A percentile compares a stretch with the other conserved stretches of the same genome.
Evolutionary conservation across 2,797 vertebrate genomes (phyloP).

Genomic region (Hapalemur alaotrensis): DNA sequence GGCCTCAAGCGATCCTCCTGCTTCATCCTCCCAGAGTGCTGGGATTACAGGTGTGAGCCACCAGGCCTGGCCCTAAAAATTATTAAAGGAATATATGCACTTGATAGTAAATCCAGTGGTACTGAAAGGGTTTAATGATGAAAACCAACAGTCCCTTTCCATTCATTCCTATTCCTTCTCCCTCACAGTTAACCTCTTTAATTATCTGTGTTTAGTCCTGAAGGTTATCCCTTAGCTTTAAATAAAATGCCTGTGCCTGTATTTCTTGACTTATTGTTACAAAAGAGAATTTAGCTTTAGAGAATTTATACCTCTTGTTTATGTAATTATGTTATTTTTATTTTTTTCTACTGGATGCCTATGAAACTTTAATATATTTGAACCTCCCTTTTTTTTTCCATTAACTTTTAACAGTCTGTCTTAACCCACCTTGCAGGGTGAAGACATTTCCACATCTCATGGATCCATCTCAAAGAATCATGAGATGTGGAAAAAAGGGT

Average conservation of each 20-base stretch:
- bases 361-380: background rate
- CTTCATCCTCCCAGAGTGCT: background rate
- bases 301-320: background rate
- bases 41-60: background rate
- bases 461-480: conserved; percentile 5
- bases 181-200: background rate
- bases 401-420: background rate
- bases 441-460: background rate
- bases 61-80: background rate
- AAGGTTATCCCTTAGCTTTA: conserved; percentile 3
- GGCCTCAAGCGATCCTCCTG: background rate
- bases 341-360: background rate
- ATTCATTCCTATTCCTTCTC: background rate
- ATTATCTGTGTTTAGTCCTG: conserved; percentile 25
- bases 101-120: background rate
- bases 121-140: background rate
- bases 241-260: conserved; percentile 17
- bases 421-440: conserved; percentile 12
- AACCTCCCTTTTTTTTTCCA: conserved; percentile 1
- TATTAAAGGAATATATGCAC: background rate
- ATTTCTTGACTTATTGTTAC: background rate
- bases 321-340: conserved; percentile 24
- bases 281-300: conserved; percentile 29
- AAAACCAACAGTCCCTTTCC: background rate
- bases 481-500: background rate